Evolutionary conservation across 2,113 vertebrate genomes (phyloP).

Genomic region (Speoplatyrhinus poulsoni): DNA sequence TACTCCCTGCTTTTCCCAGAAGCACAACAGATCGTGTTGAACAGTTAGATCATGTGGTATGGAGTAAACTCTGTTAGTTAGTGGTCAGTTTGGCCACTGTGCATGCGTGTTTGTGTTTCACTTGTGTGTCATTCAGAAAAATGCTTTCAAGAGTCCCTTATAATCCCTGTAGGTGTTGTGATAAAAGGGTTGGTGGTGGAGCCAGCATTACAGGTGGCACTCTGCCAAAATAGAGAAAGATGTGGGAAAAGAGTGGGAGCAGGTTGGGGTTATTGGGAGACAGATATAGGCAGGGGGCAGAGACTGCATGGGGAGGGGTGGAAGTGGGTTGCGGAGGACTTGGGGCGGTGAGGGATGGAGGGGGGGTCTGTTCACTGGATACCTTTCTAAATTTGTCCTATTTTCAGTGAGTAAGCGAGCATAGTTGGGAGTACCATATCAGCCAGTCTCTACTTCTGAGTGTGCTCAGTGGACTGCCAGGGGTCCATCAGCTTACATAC

Average conservation of each 20-base stretch:
- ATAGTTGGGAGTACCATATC: slow-evolving; percentile 75
- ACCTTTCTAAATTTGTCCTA: slow-evolving; percentile 81
- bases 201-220: slow-evolving; percentile 1
- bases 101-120: not conserved
- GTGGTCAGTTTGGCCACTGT: not conserved
- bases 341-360: slow-evolving; percentile 11
- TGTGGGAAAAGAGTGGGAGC: slow-evolving; percentile 1
- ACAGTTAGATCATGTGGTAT: not conserved
- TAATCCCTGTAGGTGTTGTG: not conserved
- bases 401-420: slow-evolving; percentile 82
- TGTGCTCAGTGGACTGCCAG: not conserved
- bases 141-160: not conserved
- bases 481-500: slow-evolving; percentile 57
- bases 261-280: slow-evolving; percentile 19
- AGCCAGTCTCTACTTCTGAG: slow-evolving; percentile 44
- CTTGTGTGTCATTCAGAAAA: not conserved
- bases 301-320: not conserved
- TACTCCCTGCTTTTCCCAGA: not conserved
- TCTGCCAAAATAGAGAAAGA: not conserved
- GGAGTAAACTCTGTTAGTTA: not conserved
- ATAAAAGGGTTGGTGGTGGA: slow-evolving; percentile 9
- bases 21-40: not conserved
- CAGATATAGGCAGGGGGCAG: slow-evolving; percentile 32
- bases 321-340: not conserved
- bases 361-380: slow-evolving; percentile 70